These are phyloP conservation scores for Balanococcus diminutus DNA, from an alignment of 2,888 invertebrate genomes.

Conservation along the genomic window DNA sequence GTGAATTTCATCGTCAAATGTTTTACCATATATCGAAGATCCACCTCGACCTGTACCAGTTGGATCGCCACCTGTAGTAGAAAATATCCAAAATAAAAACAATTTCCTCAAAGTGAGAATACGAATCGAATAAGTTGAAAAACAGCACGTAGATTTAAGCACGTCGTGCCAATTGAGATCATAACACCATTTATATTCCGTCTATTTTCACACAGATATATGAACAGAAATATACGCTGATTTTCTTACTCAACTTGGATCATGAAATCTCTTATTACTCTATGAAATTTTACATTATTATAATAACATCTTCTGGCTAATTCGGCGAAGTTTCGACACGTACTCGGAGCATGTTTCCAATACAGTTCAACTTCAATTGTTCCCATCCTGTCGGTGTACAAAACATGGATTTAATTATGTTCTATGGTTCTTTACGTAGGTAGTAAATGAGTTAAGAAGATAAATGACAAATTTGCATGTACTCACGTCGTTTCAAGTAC, in stretches of 20 bases:
- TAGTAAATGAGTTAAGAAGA: not conserved
- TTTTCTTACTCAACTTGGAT: constrained; percentile 70
- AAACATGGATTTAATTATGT: not conserved
- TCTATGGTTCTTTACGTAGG: too few relatives aligned
- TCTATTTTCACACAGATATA: too few relatives aligned
- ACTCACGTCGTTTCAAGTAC: constrained; percentile 83
- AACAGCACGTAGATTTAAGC: too few relatives aligned
- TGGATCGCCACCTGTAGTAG: constrained; percentile 82
- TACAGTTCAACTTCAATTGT: constrained; percentile 90
- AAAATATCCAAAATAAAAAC: too few relatives aligned
- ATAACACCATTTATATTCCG: too few relatives aligned
- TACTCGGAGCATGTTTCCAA: constrained; percentile 98
- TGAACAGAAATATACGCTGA: too few relatives aligned
- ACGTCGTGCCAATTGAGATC: too few relatives aligned
- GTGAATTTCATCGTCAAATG: constrained; percentile 95
- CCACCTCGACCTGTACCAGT: constrained; percentile 97
- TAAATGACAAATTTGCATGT: not conserved
- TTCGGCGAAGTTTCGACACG: constrained; percentile 97
- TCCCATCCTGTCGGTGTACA: constrained; percentile 84
- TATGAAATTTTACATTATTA: constrained; percentile 93
- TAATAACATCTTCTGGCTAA: constrained; percentile 91
- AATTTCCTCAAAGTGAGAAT: too few relatives aligned
- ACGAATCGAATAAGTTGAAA: too few relatives aligned
- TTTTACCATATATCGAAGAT: constrained; percentile 92
- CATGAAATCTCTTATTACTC: constrained; percentile 93